Evolutionary conservation across 2,888 invertebrate species (phyloP), one percentile per base, ranked within the genome.

Genomic region (Terebella lapidaria): DNA sequence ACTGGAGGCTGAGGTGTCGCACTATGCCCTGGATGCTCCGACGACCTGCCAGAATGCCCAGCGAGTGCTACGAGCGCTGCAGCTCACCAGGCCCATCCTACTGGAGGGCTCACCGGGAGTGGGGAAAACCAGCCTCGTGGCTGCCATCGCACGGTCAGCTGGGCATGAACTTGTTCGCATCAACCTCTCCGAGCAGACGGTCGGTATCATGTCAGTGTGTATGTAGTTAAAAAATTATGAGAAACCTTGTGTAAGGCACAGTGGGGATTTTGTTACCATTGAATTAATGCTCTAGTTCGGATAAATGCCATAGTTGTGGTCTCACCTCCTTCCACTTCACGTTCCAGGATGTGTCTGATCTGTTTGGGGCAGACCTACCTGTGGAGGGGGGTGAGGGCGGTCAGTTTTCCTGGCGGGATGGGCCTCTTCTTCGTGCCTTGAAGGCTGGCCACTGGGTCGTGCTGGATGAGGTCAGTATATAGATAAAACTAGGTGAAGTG

Each of bases 151-250:
- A 0, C 88, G 87, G 74, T 86, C 87, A 5, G 87, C 93, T 1
- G 91, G 92, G 1, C 87, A 93, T 77, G 85, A 86, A 73, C 86
- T 97, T 30, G 88, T 94, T 59, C 85, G 99, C 52, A 93, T 99
- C 61, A 99, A 99, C 84, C 85, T 99, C 54, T 97, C 97, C 55
- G 99, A 99, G 75, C 99, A 99, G 83, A 99, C 99, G 42, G 91
- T 91, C 83, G 83, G 86, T 67, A 15, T 15, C 27, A 57, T 57
- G 53, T n/a, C n/a, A 3, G 27, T 5, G 30, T n/a, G n/a, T n/a
- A n/a, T n/a, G n/a, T n/a, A n/a, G n/a, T n/a, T n/a, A n/a, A 52
- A n/a, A n/a, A n/a, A n/a, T n/a, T n/a, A n/a, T n/a, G n/a, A n/a
- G n/a, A n/a, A n/a, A n/a, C n/a, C n/a, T n/a, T n/a, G n/a, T n/a